Evolutionary conservation across 2,113 vertebrate genomes (phyloP), one percentile per base, ranked within the genome.

Genomic region (Rhabdornis inornatus): DNA sequence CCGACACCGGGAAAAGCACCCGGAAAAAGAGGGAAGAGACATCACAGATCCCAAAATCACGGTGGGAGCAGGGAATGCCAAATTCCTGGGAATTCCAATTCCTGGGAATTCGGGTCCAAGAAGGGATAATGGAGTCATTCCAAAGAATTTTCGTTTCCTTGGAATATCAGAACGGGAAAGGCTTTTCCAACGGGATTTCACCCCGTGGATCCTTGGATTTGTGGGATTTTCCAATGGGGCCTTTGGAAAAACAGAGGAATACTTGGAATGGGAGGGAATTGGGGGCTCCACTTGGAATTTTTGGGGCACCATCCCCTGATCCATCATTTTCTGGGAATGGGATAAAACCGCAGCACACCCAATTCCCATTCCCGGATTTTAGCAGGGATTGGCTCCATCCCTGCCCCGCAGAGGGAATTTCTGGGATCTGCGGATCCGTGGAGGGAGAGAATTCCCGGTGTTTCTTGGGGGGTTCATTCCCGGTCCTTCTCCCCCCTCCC

Each of bases 401-500:
- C 42, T 14, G 95, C 87, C 92, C 98, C 47, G 16, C 96, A 83
- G 95, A 96, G 94, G 96, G 95, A 85, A 88, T 96, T 96, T 97
- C 37, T 25, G 14, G 80, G 35, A 33, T 27, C 13, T 3, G 25
- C 2, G 13, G 33, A 35, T 65, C 42, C 21, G 1, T 0, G n/a
- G 90, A 92, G 90, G 89, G 72, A 93, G 59, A 96, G 92, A 90
- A 97, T 95, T 97, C 96, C 89, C 79, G 81, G 91, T 94, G 96
- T 95, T 97, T 95, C 96, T 95, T 86, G 66, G 95, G 82, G 76
- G 96, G 88, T 93, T 92, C 83, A 68, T 94, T 95, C 94, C 96
- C 65, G 70, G 2, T 31, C 63, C 55, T 49, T 45, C 25, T 30
- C 20, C 47, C 39, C 15, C 30, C 37, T 35, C 39, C 78, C 30